phyloP scores from a whole-genome alignment of 1,140 invertebrate species.

The Magallana gigas region DNA sequence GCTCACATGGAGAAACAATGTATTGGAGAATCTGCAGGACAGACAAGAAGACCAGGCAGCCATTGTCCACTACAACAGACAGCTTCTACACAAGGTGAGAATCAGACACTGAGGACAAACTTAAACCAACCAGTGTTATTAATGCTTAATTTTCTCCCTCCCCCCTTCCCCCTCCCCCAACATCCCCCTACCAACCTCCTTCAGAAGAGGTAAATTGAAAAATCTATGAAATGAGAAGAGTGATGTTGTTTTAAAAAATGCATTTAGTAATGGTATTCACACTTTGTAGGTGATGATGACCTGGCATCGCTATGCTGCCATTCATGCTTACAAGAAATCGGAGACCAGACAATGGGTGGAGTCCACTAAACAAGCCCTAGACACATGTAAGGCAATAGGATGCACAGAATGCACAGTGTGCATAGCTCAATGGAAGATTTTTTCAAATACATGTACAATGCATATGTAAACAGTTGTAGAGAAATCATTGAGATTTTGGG shows the following conservation, averaged over 20 bases:
- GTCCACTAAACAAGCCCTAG: conserved; percentile 60
- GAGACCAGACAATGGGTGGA: conserved; percentile 65
- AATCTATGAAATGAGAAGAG: no score
- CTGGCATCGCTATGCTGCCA: conserved; percentile 71
- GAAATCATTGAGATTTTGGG: no score
- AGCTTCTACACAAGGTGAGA: conserved; percentile 59
- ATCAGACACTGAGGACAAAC: no score
- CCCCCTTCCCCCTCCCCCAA: no score
- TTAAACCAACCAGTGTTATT: no score
- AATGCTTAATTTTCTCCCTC: no score
- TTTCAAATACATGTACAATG: background rate
- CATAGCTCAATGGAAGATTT: background rate
- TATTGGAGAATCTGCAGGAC: conserved; percentile 51
- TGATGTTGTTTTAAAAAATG: no score
- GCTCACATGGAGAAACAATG: conserved; percentile 60
- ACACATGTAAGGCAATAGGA: conserved; percentile 54
- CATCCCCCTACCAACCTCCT: no score
- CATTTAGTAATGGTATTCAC: background rate
- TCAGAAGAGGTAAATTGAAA: no score
- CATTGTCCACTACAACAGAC: conserved; percentile 58
- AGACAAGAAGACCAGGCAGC: conserved; percentile 55
- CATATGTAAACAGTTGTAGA: no score
- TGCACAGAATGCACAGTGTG: no score
- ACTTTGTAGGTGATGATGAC: conserved; percentile 62
- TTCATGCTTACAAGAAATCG: conserved; percentile 73